phyloP scores from a whole-genome alignment of 2,888 invertebrate species.

The Theodoxus fluviatilis region DNA sequence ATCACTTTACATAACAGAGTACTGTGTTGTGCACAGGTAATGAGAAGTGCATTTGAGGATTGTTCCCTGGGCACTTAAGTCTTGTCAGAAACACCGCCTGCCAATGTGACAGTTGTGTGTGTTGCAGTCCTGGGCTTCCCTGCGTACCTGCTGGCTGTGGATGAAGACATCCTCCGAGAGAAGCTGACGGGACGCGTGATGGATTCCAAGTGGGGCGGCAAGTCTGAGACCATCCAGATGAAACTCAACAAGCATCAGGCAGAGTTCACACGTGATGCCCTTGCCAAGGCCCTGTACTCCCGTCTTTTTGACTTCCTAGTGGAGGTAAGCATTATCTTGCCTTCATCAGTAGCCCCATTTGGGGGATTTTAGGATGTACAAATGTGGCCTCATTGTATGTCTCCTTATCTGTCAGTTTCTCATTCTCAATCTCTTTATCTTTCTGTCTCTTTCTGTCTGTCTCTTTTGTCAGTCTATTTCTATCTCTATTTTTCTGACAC shows the following conservation, averaged over 20 bases:
- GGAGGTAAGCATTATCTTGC: constrained; percentile 49
- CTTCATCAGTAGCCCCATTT: neutral
- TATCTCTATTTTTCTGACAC: too few relatives aligned
- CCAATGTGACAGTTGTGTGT: neutral
- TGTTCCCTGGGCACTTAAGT: too few relatives aligned
- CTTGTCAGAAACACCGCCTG: too few relatives aligned
- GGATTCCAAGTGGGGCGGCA: constrained; percentile 75
- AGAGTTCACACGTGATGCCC: constrained; percentile 72
- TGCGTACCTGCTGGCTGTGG: constrained; percentile 72
- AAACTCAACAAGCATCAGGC: constrained; percentile 74
- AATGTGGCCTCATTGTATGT: too few relatives aligned
- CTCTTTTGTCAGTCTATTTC: too few relatives aligned
- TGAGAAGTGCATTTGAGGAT: too few relatives aligned
- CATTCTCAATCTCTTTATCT: too few relatives aligned
- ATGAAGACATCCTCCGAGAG: constrained; percentile 68
- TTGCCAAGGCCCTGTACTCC: constrained; percentile 74
- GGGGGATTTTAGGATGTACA: neutral
- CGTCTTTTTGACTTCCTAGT: constrained; percentile 74
- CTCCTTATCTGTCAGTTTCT: too few relatives aligned
- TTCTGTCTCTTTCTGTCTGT: too few relatives aligned
- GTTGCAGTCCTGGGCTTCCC: constrained; percentile 72
- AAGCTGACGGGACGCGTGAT: constrained; percentile 73
- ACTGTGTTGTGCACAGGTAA: too few relatives aligned
- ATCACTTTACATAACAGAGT: too few relatives aligned
- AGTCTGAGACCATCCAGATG: constrained; percentile 73